These are phyloP conservation scores for Phrynosoma platyrhinos DNA, from an alignment of 2,113 vertebrate species.

Conservation along the genomic window DNA sequence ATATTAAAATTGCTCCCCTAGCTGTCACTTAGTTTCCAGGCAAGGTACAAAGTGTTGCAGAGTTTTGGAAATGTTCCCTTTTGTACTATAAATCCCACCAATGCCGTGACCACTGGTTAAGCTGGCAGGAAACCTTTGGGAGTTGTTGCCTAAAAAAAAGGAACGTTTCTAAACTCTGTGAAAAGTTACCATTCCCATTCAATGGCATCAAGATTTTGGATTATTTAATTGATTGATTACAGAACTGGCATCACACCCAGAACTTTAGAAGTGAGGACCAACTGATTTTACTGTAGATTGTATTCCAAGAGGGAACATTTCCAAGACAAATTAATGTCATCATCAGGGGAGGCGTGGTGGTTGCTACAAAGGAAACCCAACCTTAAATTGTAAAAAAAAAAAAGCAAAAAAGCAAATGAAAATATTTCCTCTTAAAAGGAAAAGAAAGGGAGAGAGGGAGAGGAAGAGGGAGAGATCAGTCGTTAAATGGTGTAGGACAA, in stretches of 20 bases:
- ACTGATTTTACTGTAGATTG: background rate
- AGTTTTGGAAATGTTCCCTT: too few species aligned
- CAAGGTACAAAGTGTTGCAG: too few species aligned
- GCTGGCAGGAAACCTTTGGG: too few species aligned
- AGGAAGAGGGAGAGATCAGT: background rate
- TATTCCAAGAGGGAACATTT: slow-evolving; percentile 55
- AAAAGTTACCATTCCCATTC: background rate
- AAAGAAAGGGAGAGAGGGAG: background rate
- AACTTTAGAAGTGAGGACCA: slow-evolving; percentile 20
- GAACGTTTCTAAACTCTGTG: background rate
- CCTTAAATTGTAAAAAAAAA: slow-evolving; percentile 25
- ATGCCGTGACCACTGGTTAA: too few species aligned
- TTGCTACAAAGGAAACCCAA: slow-evolving; percentile 68
- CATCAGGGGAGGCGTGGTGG: slow-evolving; percentile 52
- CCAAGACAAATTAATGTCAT: slow-evolving; percentile 58
- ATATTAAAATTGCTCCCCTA: too few species aligned
- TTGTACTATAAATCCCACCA: too few species aligned
- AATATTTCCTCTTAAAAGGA: slow-evolving; percentile 48
- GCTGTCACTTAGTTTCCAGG: too few species aligned
- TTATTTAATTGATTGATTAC: slow-evolving; percentile 13
- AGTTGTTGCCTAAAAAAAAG: background rate
- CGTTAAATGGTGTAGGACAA: slow-evolving; percentile 26
- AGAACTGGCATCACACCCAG: slow-evolving; percentile 12
- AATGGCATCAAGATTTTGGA: slow-evolving; percentile 4
- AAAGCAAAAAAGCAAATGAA: background rate